Base-by-base conservation (phyloP, 1,140 invertebrate species). In the Drosophila pectinifera region DNA sequence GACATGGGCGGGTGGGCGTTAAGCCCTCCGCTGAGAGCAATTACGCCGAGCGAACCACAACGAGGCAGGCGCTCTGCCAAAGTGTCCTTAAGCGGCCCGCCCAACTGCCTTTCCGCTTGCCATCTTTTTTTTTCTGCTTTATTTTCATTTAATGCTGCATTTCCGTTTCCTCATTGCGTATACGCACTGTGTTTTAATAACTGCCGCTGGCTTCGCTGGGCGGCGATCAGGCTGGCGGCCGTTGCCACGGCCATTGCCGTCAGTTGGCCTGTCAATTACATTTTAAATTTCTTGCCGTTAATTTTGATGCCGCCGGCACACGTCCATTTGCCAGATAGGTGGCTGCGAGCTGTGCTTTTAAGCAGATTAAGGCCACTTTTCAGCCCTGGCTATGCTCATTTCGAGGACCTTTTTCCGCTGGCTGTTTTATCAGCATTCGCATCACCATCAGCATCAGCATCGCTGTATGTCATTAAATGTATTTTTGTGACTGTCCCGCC, bases 211-310 rank as follows among this genome's bases (percentile, higher is more conserved):
- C 38, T 10, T 14, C 18, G 34, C 22, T 45, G 8, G 73, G 41
- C 61, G 61, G 31, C 55, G 65, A 55, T 69, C 65, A 20, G 62
- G 38, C 73, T 57, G 74, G 41, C 46, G 55, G 74, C 68, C 43
- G 20, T 41, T 74, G 68, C 51, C 41, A 51, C 28, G 49, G 49
- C 49, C 49, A 53, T 53, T 53, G 59, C 65, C 68, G 55, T 89
- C 85, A 84, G 69, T 89, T 84, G 80, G 77, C 53, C 73, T 89
- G 84, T 89, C 84, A 89, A 89, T 89, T 89, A 89, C 84, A 84
- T 90, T 90, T 89, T 80, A 89, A 89, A 89, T 89, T 89, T 75
- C 69, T 80, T 73, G 80, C 58, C 77, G 80, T 89, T 90, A 89
- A 89, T 89, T 89, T 89, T 84, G 76, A 88, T 88, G 84, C 67